Conservation (phyloP, 1,140 invertebrate genomes). For the Drosophila erecta region DNA sequence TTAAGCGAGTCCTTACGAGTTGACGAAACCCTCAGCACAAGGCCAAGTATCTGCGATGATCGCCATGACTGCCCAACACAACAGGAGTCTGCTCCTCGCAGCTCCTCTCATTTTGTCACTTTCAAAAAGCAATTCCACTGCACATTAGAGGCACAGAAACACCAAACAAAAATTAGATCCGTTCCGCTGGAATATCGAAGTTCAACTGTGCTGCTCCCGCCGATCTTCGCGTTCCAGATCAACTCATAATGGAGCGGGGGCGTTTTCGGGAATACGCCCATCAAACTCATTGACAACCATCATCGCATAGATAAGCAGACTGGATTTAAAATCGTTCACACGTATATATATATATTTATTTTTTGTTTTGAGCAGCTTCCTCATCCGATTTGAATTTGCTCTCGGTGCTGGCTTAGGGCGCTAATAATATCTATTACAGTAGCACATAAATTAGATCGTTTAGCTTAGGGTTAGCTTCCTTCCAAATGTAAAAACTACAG, state of each 20-base stretch:
- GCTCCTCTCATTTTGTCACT: conserved; percentile 32
- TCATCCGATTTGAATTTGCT: conserved; percentile 19
- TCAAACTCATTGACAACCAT: conserved; percentile 6
- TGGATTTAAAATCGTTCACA: conserved; percentile 38
- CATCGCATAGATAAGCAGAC: not conserved
- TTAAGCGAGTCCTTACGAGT: conserved; percentile 56
- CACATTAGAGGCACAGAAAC: not conserved
- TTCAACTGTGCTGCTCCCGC: conserved; percentile 17
- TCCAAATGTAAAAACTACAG: conserved; percentile 33
- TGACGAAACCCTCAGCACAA: conserved; percentile 62
- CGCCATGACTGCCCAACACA: conserved; percentile 6
- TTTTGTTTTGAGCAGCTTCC: conserved; percentile 59
- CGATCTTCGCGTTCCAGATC: conserved; percentile 2
- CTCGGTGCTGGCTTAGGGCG: conserved; percentile 36
- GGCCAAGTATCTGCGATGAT: conserved; percentile 3
- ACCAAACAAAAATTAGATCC: conserved; percentile 1
- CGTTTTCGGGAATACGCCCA: conserved; percentile 36
- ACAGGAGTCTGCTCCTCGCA: conserved; percentile 35
- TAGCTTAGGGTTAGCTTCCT: conserved; percentile 27
- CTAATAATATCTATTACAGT: conserved; percentile 67
- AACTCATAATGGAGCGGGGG: conserved; percentile 20
- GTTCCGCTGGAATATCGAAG: conserved; percentile 6
- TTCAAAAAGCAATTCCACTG: not conserved
- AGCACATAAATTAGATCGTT: conserved; percentile 48
- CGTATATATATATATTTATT: conserved; percentile 10